phyloP scores from a whole-genome alignment of 2,888 invertebrate species.

The Onchidella celtica region DNA sequence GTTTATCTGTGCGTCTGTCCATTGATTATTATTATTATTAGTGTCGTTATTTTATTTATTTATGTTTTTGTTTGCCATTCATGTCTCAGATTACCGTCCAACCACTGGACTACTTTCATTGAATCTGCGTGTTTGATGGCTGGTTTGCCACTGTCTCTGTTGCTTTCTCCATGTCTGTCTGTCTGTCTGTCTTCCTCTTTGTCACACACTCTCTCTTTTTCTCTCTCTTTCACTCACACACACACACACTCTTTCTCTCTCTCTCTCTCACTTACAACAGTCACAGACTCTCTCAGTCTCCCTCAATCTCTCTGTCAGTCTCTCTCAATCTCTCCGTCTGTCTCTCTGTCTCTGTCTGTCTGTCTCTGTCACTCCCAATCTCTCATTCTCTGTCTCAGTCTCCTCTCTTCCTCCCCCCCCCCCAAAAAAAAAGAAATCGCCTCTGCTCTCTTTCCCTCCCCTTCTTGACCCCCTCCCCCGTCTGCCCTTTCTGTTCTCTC shows the following conservation, averaged over 20 bases:
- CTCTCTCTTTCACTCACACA: background rate
- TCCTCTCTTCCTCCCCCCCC: background rate
- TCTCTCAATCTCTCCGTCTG: conserved; percentile 5
- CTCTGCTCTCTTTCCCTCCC: background rate
- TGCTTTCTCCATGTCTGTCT: too few relatives aligned
- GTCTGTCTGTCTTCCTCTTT: background rate
- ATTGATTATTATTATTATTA: too few relatives aligned
- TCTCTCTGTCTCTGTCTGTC: background rate
- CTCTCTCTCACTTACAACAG: background rate
- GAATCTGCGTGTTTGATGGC: too few relatives aligned
- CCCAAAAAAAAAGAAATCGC: background rate
- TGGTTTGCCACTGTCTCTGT: too few relatives aligned
- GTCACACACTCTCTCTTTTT: background rate
- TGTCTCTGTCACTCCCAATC: conserved; percentile 5
- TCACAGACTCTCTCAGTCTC: background rate
- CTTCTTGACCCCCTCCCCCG: conserved; percentile 24
- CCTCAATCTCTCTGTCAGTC: background rate
- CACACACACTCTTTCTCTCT: too few relatives aligned
- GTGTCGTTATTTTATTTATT: too few relatives aligned
- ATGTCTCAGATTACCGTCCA: too few relatives aligned
- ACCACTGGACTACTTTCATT: too few relatives aligned
- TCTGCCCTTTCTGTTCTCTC: too few relatives aligned
- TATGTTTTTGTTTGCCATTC: too few relatives aligned
- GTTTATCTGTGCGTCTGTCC: too few relatives aligned
- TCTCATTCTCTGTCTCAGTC: background rate